Base-by-base conservation (phyloP, 2,797 vertebrate species). In the Sebastes minor region DNA sequence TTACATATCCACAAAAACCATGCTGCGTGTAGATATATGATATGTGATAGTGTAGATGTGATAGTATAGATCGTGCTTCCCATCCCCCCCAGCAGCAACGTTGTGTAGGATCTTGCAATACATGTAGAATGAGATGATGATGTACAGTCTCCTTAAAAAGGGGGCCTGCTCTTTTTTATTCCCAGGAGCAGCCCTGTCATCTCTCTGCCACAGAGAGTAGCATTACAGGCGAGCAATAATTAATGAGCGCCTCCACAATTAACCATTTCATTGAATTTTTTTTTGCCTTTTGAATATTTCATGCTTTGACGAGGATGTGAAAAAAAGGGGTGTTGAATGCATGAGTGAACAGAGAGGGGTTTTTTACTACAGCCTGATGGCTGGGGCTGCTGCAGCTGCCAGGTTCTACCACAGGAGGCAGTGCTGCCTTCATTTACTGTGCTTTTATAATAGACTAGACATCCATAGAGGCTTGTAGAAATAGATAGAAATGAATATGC, bases 171-270 rank as follows among this genome's bases (percentile, higher is more conserved):
- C 42, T 46, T 35, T 71, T 56, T 20, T 42, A 14, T 32, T 62
- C 82, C 69, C 61, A 62, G 67, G 69, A 80, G 52, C 82, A 78
- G 65, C 60, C 78, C 72, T 81, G 78, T 75, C 84, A 81, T 75
- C 82, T 53, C 53, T 13, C 79, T 57, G 84, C 76, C 59, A 82
- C 73, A 13, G 53, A 78, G 86, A 86, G 89, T 92, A 85, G 78
- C 84, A 70, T 91, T 90, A 84, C 86, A 87, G 8, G 33, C 83
- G 56, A 89, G 90, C 83, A 94, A 94, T 94, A 90, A 95, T 95
- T 92, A 86, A 95, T 94, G 93, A 95, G 92, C 84, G 57, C 84
- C 80, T 85, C 83, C 81, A 86, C 88, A 74, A 83, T 91, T 92
- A 94, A 94, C 90, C 85, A 85, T 94, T 94, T 92, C 91, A 92